Percentiles rank a stretch among this genome's conserved stretches.
Evolutionary conservation across 2,888 invertebrate species (phyloP).

Genomic region (Metallyticus violacea): DNA sequence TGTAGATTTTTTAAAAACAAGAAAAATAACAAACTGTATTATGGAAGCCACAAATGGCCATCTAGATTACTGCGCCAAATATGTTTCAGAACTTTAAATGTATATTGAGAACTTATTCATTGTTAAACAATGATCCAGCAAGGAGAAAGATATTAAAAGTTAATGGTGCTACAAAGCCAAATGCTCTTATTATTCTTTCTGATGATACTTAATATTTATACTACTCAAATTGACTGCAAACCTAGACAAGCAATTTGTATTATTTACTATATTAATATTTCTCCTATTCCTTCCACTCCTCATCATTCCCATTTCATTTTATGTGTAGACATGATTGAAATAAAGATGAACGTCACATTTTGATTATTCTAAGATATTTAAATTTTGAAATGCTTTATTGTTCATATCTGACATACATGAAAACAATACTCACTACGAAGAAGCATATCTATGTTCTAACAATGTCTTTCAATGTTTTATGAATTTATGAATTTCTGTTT

Average conservation of each 20-base stretch:
- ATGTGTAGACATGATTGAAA: background rate
- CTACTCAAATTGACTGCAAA: background rate
- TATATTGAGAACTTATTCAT: background rate
- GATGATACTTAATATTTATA: too few species aligned
- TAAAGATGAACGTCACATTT: background rate
- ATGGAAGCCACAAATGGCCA: background rate
- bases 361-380: too few species aligned
- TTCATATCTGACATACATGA: too few species aligned
- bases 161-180: background rate
- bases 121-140: background rate
- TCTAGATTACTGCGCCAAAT: background rate
- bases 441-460: background rate
- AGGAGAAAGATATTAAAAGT: background rate
- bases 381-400: too few species aligned
- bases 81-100: background rate
- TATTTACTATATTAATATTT: background rate
- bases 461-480: background rate
- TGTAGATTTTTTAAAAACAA: background rate
- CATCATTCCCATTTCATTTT: background rate
- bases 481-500: too few species aligned
- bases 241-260: background rate
- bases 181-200: too few species aligned
- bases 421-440: too few species aligned
- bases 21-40: background rate
- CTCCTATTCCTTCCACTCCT: background rate